These are phyloP conservation scores for Smittia aterrima DNA, from an alignment of 2,888 invertebrate species.

Conservation along the genomic window DNA sequence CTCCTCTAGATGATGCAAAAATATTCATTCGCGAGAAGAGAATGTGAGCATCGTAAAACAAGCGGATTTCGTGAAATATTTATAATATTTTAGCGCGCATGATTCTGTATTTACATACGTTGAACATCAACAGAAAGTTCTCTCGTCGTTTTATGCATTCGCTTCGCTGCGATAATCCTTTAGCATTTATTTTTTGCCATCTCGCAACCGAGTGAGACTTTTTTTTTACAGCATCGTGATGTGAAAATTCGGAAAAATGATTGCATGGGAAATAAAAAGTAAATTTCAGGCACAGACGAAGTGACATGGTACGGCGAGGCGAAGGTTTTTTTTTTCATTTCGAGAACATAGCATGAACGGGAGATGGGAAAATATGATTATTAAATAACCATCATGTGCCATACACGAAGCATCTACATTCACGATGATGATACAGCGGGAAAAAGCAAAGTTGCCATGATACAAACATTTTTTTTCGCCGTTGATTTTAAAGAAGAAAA, in stretches of 20 bases:
- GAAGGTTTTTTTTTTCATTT: no score
- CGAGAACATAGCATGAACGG: no score
- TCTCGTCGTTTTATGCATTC: not conserved
- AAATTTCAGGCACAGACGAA: no score
- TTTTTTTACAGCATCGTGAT: no score
- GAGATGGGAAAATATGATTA: constrained; percentile 9
- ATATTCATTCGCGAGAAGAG: not conserved
- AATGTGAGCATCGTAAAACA: not conserved
- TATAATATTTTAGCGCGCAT: constrained; percentile 39
- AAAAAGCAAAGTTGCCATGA: not conserved
- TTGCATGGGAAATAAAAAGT: no score
- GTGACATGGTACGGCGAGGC: no score
- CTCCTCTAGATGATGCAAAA: not conserved
- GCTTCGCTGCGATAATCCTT: constrained; percentile 25
- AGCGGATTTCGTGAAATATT: constrained; percentile 28
- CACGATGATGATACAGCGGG: not conserved
- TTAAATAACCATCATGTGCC: constrained; percentile 1
- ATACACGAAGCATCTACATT: not conserved
- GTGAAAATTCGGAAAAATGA: no score
- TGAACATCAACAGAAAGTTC: not conserved
- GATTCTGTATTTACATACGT: constrained; percentile 21
- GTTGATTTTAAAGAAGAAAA: not conserved
- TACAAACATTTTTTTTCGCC: not conserved
- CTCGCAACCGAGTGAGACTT: not conserved
- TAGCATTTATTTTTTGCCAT: not conserved